A percentile compares a stretch with the other conserved stretches of the same genome.
Conservation (phyloP, 2,797 vertebrate species). For the Microctenopoma stevenorrisi region DNA sequence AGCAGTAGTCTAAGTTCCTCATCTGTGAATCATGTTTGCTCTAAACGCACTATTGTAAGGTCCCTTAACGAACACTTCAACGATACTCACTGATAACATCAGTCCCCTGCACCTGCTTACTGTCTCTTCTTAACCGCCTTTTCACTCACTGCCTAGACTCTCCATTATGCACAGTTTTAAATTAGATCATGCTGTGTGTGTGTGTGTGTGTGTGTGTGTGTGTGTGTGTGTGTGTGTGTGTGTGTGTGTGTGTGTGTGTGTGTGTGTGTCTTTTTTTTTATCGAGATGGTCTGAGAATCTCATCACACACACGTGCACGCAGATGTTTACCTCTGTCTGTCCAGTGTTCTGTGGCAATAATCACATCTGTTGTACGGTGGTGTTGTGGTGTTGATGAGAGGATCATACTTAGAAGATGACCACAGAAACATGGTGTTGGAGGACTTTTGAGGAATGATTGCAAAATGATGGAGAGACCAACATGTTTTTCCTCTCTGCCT, state of each 20-base stretch:
- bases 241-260: too few relatives aligned
- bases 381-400: constrained; percentile 34
- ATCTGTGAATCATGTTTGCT: constrained; percentile 4
- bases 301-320: constrained; percentile 59
- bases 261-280: constrained; percentile 21
- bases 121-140: constrained; percentile 50
- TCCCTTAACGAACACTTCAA: constrained; percentile 12
- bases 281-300: constrained; percentile 37
- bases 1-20: constrained; percentile 3
- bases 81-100: constrained; percentile 57
- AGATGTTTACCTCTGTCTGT: constrained; percentile 52
- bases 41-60: constrained; percentile 19
- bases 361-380: constrained; percentile 49
- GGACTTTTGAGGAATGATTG: neutral
- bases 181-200: constrained; percentile 65
- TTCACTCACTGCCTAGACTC: constrained; percentile 45
- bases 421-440: constrained; percentile 20
- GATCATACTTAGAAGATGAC: constrained; percentile 55
- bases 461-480: neutral
- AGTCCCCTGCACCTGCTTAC: constrained; percentile 59
- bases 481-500: neutral
- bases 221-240: too few relatives aligned
- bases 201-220: too few relatives aligned
- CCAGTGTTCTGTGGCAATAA: constrained; percentile 44
- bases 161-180: constrained; percentile 60